Evolutionary conservation across 2,888 invertebrate genomes (phyloP).

Genomic region (Archips crataeganus): DNA sequence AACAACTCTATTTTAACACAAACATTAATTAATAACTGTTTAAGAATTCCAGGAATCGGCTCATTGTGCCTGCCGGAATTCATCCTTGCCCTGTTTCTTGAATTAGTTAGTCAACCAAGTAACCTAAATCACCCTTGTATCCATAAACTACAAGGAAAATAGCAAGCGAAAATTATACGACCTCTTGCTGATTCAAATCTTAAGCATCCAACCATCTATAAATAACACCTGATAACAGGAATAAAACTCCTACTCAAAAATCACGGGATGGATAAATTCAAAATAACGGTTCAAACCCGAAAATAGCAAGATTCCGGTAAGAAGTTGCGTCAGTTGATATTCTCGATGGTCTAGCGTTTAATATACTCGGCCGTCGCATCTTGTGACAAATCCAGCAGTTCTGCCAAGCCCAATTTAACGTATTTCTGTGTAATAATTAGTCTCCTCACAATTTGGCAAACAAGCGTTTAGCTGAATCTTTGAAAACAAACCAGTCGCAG

Average conservation of each 20-base stretch:
- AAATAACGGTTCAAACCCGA: slow-evolving; percentile 69
- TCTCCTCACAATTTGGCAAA: slow-evolving; percentile 58
- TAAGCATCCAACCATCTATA: slow-evolving; percentile 16
- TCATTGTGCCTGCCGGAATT: slow-evolving; percentile 45
- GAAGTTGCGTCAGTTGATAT: slow-evolving; percentile 77
- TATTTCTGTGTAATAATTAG: slow-evolving; percentile 70
- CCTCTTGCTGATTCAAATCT: slow-evolving; percentile 20
- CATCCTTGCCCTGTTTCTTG: slow-evolving; percentile 57
- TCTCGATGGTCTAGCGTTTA: slow-evolving; percentile 64
- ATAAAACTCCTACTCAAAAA: slow-evolving; percentile 58
- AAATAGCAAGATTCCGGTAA: slow-evolving; percentile 73
- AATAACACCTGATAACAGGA: slow-evolving; percentile 44
- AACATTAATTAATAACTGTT: slow-evolving; percentile 30
- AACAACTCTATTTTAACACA: slow-evolving; percentile 25
- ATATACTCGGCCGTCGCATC: slow-evolving; percentile 63
- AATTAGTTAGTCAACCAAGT: slow-evolving; percentile 56
- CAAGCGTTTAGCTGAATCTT: slow-evolving; percentile 33
- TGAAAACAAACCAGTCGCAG: slow-evolving; percentile 5
- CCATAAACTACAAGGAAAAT: slow-evolving; percentile 13
- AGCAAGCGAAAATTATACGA: slow-evolving; percentile 13
- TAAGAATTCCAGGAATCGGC: slow-evolving; percentile 31
- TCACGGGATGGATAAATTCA: slow-evolving; percentile 53
- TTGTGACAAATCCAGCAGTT: slow-evolving; percentile 65
- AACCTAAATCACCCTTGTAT: slow-evolving; percentile 21
- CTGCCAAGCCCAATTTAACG: slow-evolving; percentile 76